A percentile compares a stretch with the other conserved stretches of the same genome.
phyloP scores from a whole-genome alignment of 2,888 invertebrate genomes.

The Amblyjoppa fuscipennis region DNA sequence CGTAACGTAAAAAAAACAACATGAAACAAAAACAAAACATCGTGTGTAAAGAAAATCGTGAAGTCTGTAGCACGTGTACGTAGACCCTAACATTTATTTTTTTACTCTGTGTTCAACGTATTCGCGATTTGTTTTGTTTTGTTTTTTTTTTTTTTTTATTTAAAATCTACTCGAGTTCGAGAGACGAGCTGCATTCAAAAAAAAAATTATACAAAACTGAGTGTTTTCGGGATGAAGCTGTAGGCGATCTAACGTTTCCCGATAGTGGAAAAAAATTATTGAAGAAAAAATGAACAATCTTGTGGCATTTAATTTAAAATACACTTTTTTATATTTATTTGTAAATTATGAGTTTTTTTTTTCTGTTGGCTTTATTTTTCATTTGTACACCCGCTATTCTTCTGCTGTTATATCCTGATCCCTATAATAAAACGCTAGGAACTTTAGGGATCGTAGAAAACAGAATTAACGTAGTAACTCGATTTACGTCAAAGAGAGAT shows the following conservation, averaged over 20 bases:
- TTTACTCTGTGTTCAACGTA: slow-evolving; percentile 33
- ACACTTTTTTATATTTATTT: slow-evolving; percentile 81
- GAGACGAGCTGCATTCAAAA: neutral
- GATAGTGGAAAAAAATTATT: neutral
- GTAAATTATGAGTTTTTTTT: slow-evolving; percentile 72
- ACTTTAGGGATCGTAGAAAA: slow-evolving; percentile 30
- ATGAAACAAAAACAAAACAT: slow-evolving; percentile 1
- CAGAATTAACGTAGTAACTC: neutral
- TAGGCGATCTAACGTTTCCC: neutral
- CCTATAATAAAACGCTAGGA: neutral
- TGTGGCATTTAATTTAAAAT: slow-evolving; percentile 81
- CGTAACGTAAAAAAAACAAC: slow-evolving; percentile 11
- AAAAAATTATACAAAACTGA: neutral
- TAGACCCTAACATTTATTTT: slow-evolving; percentile 44
- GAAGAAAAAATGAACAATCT: slow-evolving; percentile 69
- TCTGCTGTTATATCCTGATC: slow-evolving; percentile 7
- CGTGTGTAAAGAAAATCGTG: slow-evolving; percentile 14
- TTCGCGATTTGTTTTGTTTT: slow-evolving; percentile 4
- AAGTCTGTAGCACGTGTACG: slow-evolving; percentile 33
- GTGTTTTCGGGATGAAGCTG: slow-evolving; percentile 43
- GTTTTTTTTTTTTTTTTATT: slow-evolving; percentile 5
- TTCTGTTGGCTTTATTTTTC: slow-evolving; percentile 40
- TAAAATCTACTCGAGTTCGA: neutral
- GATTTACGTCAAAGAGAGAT: slow-evolving; percentile 34
- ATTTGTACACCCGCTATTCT: slow-evolving; percentile 44